These are phyloP conservation scores for Morone chrysops DNA, from an alignment of 2,113 vertebrate genomes.

Conservation along the genomic window DNA sequence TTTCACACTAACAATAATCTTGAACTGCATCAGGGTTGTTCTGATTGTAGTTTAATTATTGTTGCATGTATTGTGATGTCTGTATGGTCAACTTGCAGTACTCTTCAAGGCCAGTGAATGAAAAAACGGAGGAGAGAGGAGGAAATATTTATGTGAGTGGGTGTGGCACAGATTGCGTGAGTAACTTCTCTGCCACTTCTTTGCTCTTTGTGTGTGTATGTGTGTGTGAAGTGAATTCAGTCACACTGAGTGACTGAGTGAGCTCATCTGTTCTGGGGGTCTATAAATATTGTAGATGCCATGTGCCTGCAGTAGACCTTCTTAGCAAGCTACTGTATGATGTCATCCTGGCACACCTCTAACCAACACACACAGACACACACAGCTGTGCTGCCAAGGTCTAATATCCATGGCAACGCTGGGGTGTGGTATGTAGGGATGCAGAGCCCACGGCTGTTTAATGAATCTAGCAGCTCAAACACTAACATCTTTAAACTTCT, in stretches of 20 bases:
- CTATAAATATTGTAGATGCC: conserved; percentile 84
- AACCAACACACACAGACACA: conserved; percentile 45
- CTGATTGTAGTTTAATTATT: conserved; percentile 18
- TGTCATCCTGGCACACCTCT: conserved; percentile 78
- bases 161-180: conserved; percentile 69
- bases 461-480: conserved; percentile 39
- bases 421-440: conserved; percentile 64
- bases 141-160: conserved; percentile 57
- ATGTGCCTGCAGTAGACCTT: conserved; percentile 77
- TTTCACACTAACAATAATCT: conserved; percentile 29
- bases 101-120: conserved; percentile 20
- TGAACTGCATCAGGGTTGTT: background rate
- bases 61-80: background rate
- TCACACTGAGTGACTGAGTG: conserved; percentile 76
- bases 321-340: conserved; percentile 77
- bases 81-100: background rate
- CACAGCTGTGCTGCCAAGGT: conserved; percentile 59
- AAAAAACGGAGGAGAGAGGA: conserved; percentile 32
- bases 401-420: conserved; percentile 73
- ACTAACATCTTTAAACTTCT: conserved; percentile 9
- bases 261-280: conserved; percentile 80
- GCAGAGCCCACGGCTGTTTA: conserved; percentile 47
- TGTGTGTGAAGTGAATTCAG: conserved; percentile 56
- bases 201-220: conserved; percentile 33
- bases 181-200: conserved; percentile 73